Evolutionary conservation across 2,888 invertebrate genomes (phyloP), one percentile per base, ranked within the genome.

Genomic region (Catonia carolina): DNA sequence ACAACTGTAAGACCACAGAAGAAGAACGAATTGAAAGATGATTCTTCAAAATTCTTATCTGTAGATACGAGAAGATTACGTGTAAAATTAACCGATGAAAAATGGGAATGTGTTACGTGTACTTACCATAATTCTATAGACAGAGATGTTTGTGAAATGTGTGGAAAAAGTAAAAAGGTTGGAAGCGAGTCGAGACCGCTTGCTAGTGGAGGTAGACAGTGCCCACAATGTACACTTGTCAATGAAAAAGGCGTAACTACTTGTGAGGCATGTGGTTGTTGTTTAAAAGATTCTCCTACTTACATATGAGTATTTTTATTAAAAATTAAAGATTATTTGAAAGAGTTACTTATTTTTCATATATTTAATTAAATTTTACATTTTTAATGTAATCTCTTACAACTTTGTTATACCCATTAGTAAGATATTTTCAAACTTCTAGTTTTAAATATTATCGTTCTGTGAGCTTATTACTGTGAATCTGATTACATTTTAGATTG

Each of bases 211-310:
- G 87, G 87, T 0, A 77, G 84, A 48, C 83, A 86, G 69, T 89
- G 89, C 63, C 83, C 84, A 0, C 74, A 80, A 22, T 89, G 89
- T 69, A 89, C 89, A 2, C 74, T 87, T 47, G 85, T 89, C 36
- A 89, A 89, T 68, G 78, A 80, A 42, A 79, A 81, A 65, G 80
- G 81, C 53, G 81, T 81, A 6, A 74, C 74, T 35, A 69, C 68
- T 8, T 89, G 89, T 69, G 82, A 81, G 64, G 87, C 84, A 15
- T 89, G 89, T 70, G 78, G 77, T 17, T 75, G 78, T 6, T 82
- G 81, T 67, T 74, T 88, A 41, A 78, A 84, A 67, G 81, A 85
- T 72, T 87, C 86, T 6, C 27, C 27, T 27, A 27, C 27, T 27
- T 27, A 27, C 8, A 27, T 27, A 4, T 27, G 27, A 27, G 4